Percentiles rank a stretch among this genome's conserved stretches.
phyloP scores from a whole-genome alignment of 2,797 vertebrate species.

The Nyctibius grandis region DNA sequence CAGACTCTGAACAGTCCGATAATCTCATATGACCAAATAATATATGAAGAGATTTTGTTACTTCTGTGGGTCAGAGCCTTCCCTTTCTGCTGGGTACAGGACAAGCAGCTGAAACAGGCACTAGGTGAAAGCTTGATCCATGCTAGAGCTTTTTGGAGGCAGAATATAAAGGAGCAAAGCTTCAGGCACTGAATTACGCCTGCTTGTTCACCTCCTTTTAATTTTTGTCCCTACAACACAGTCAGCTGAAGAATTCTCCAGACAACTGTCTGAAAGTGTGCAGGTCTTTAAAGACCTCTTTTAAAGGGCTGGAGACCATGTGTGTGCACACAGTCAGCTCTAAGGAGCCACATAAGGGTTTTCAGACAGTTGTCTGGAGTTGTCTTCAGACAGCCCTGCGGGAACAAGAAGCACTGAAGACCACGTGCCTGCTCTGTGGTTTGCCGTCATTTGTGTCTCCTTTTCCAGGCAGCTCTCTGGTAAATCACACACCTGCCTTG shows the following conservation, averaged over 20 bases:
- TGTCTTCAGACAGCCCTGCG: background rate
- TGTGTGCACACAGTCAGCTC: background rate
- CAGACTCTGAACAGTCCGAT: background rate
- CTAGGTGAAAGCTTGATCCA: background rate
- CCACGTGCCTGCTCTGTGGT: background rate
- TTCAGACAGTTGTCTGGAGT: background rate
- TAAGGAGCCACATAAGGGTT: background rate
- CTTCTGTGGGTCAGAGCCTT: background rate
- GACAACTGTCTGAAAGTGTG: background rate
- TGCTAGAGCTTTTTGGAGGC: background rate
- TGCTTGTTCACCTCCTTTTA: background rate
- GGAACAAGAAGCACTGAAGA: background rate
- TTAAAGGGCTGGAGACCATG: background rate
- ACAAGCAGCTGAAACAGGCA: slow-evolving; percentile 49
- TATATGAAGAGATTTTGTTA: background rate
- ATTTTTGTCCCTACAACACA: background rate
- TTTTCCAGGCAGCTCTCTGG: background rate
- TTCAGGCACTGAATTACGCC: background rate
- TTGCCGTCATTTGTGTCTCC: background rate
- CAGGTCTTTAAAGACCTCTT: background rate
- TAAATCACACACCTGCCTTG: background rate
- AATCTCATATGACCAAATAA: background rate
- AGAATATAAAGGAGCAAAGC: background rate
- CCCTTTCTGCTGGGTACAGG: background rate
- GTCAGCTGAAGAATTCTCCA: background rate